Percentiles rank a stretch among this genome's conserved stretches.
Evolutionary conservation across 2,113 vertebrate species (phyloP).

Genomic region (Pangasianodon gigas): DNA sequence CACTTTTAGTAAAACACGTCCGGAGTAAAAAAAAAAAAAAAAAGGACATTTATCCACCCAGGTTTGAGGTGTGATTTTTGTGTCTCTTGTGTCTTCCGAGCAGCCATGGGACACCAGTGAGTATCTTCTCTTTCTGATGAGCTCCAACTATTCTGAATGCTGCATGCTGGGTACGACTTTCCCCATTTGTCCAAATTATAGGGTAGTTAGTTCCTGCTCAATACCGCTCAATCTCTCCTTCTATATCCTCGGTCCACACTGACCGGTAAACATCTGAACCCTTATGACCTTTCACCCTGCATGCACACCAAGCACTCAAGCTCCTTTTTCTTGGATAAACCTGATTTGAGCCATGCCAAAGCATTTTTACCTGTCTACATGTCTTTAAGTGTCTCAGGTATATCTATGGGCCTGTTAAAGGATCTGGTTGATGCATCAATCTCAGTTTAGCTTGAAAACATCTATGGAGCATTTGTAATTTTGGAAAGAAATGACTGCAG

Average conservation of each 20-base stretch:
- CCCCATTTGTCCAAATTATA: slow-evolving; percentile 14
- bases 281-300: slow-evolving; percentile 40
- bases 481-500: neutral
- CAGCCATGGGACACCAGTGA: slow-evolving; percentile 84
- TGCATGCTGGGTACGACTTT: slow-evolving; percentile 68
- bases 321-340: slow-evolving; percentile 5
- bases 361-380: slow-evolving; percentile 55
- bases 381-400: slow-evolving; percentile 28
- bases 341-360: slow-evolving; percentile 28
- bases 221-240: slow-evolving; percentile 6
- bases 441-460: slow-evolving; percentile 11
- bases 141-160: slow-evolving; percentile 62
- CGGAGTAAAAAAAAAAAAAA: neutral
- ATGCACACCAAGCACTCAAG: slow-evolving; percentile 33
- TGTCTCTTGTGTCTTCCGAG: slow-evolving; percentile 74
- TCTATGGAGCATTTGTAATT: slow-evolving; percentile 1
- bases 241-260: slow-evolving; percentile 12
- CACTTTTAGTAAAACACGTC: neutral
- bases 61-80: slow-evolving; percentile 51
- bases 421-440: neutral
- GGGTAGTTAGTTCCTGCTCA: slow-evolving; percentile 7
- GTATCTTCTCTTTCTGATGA: slow-evolving; percentile 67
- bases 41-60: neutral
- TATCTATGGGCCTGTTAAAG: slow-evolving; percentile 21
- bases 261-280: slow-evolving; percentile 12